Base-by-base conservation (phyloP, 2,113 vertebrate species). In the Eolophus roseicapilla region DNA sequence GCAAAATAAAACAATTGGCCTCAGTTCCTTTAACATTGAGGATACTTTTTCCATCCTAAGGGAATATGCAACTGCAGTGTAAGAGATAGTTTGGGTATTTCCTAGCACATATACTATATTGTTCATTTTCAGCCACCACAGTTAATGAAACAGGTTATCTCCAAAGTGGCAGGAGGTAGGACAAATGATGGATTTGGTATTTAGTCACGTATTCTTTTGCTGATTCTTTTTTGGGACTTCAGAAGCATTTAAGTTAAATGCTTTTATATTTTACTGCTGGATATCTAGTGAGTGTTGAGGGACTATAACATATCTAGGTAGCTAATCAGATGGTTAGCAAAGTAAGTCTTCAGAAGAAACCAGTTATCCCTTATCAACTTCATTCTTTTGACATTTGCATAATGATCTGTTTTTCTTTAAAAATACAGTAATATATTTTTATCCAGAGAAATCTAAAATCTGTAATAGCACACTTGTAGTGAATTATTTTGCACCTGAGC, bases 371-470 rank as follows among this genome's bases (percentile, higher is more conserved):
- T 12, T 43, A 23, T 37, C 18, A 86, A 4, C 4, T 68, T 75
- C 23, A 37, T 92, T 92, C 11, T 81, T 92, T 53, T 52, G 33
- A 37, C 10, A 31, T 64, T 85, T 79, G 23, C 63, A 5, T 77
- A 53, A 49, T 8, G 5, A 24, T 20, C 5, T 15, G 2, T 33
- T 92, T 92, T 70, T 74, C 19, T 71, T 76, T 46, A 53, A 78
- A 81, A 62, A 74, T 18, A 6, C 0, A 0, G 4, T 33, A 46
- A 63, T 0, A 0, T 31, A 2, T 47, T 77, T 88, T 64, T 10
- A 78, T 67, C 31, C 29, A 39, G 19, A 63, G 10, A 60, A 21
- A 53, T 53, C 74, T 67, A 6, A 62, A 78, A 71, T 62, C 35
- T 55, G 1, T 62, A 47, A 13, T 74, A 63, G 24, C 13, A 7